These are phyloP conservation scores for Fulica atra DNA, from an alignment of 2,113 vertebrate species.

Conservation along the genomic window DNA sequence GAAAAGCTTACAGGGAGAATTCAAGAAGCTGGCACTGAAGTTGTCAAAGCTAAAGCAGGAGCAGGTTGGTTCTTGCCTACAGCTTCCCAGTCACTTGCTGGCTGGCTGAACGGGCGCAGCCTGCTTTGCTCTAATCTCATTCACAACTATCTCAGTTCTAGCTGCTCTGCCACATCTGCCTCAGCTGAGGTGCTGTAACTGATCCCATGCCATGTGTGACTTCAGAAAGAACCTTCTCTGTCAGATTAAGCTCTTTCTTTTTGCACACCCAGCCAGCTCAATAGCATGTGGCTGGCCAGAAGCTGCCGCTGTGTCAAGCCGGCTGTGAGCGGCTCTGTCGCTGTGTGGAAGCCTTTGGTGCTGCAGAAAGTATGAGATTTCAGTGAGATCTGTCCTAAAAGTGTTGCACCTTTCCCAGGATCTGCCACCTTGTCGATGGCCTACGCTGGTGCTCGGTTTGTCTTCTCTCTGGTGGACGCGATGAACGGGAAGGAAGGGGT, in stretches of 20 bases:
- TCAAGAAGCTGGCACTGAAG: slow-evolving; percentile 97
- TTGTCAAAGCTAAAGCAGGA: slow-evolving; percentile 97
- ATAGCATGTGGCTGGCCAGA: neutral
- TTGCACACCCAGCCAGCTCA: neutral
- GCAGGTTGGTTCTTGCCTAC: slow-evolving; percentile 73
- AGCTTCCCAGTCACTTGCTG: neutral
- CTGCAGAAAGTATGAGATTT: neutral
- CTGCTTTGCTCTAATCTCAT: neutral
- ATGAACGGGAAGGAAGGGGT: slow-evolving; percentile 96
- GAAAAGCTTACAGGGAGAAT: slow-evolving; percentile 84
- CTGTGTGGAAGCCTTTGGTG: neutral
- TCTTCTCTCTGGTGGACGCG: slow-evolving; percentile 93
- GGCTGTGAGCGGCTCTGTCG: neutral
- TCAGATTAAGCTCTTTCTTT: neutral
- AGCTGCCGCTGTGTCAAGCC: neutral
- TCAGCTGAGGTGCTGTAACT: neutral
- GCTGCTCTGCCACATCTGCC: neutral
- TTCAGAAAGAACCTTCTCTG: neutral
- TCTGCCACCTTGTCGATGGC: slow-evolving; percentile 98
- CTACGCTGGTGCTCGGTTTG: slow-evolving; percentile 93
- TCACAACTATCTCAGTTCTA: neutral
- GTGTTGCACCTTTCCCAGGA: slow-evolving; percentile 69
- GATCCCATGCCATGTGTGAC: no score
- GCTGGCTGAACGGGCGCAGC: neutral
- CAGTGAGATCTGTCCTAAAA: neutral